Evolutionary conservation across 2,113 vertebrate species (phyloP).

Genomic region (Stomatorhinus ivindoensis): DNA sequence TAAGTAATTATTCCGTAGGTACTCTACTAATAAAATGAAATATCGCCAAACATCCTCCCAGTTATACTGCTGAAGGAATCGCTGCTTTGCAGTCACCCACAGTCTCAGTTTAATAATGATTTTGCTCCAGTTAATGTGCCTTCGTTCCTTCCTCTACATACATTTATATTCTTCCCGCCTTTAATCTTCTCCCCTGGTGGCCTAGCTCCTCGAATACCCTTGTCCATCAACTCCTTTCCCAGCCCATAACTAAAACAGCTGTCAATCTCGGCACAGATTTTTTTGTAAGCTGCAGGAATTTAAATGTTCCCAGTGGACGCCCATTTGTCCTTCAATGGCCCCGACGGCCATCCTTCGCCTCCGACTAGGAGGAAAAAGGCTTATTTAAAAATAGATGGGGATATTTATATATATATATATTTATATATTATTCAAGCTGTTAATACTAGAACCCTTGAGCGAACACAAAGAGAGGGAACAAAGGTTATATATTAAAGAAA

Average conservation of each 20-base stretch:
- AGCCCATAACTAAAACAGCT: conserved; percentile 38
- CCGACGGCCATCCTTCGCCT: conserved; percentile 44
- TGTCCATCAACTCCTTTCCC: conserved; percentile 1
- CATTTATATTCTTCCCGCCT: conserved; percentile 2
- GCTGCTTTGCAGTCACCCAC: not conserved
- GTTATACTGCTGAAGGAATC: not conserved
- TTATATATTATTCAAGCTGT: conserved; percentile 73
- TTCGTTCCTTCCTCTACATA: not conserved
- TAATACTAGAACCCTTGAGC: conserved; percentile 54
- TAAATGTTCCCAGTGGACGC: conserved; percentile 56
- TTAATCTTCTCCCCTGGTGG: not conserved
- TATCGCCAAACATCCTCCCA: not conserved
- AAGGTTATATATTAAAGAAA: conserved; percentile 77
- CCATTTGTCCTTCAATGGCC: conserved; percentile 59
- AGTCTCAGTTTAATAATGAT: not conserved
- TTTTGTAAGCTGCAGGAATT: conserved; percentile 55
- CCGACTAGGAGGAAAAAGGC: conserved; percentile 47
- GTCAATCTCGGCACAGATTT: conserved; percentile 45
- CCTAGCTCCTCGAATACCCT: not conserved
- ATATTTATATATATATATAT: conserved; percentile 35
- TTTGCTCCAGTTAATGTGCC: conserved; percentile 1
- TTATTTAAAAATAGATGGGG: conserved; percentile 73
- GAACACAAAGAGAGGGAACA: conserved; percentile 50
- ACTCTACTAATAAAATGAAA: not conserved
- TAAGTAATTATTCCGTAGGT: not conserved